phyloP scores from a whole-genome alignment of 2,113 vertebrate genomes.

The Hydrochoerus hydrochaeris region DNA sequence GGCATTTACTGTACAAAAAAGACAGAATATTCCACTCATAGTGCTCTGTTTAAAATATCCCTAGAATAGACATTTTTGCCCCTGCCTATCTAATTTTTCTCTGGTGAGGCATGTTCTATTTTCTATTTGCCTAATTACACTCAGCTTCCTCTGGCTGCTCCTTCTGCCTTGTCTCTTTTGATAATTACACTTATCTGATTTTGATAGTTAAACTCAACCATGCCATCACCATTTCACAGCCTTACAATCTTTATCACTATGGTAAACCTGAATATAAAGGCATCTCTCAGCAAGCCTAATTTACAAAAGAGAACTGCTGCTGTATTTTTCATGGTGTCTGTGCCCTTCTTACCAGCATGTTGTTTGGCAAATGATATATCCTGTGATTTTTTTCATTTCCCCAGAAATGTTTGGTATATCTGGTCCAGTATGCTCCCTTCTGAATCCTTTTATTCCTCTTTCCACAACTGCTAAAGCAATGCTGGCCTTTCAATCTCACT shows the following conservation, averaged over 20 bases:
- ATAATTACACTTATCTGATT: background rate
- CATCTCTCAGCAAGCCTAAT: background rate
- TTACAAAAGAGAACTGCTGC: background rate
- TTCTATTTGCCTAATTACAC: background rate
- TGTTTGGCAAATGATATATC: background rate
- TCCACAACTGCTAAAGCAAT: background rate
- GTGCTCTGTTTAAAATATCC: background rate
- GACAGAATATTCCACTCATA: background rate
- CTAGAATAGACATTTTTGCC: background rate
- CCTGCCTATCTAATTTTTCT: background rate
- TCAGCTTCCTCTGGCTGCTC: background rate
- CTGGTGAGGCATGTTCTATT: background rate
- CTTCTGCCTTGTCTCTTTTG: background rate
- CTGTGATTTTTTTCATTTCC: background rate
- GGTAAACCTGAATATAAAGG: background rate
- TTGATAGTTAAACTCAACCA: background rate
- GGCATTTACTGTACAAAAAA: background rate
- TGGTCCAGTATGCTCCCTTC: background rate
- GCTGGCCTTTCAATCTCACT: background rate
- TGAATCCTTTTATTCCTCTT: background rate
- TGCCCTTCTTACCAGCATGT: background rate
- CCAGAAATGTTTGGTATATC: background rate
- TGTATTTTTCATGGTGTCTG: background rate
- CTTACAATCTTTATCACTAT: background rate
- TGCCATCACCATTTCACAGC: background rate